Conservation (phyloP, 2,797 vertebrate species). For the Acropternis orthonyx region DNA sequence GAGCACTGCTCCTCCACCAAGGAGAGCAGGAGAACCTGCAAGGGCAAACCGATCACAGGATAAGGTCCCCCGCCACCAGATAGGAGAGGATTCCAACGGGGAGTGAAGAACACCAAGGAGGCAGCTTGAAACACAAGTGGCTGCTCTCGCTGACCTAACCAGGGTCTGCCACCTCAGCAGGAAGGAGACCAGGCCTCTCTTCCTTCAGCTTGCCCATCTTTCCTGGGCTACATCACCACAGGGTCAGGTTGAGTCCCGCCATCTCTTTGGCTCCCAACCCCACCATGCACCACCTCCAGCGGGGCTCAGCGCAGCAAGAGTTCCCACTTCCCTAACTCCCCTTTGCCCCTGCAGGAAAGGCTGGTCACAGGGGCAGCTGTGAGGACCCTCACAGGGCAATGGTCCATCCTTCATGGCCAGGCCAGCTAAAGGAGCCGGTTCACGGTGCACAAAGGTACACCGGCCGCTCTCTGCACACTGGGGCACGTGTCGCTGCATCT, state of each 20-base stretch:
- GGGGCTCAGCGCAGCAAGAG: neutral
- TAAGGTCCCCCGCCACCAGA: neutral
- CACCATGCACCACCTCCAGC: neutral
- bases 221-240: neutral
- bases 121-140: fast-evolving
- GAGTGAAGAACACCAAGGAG: neutral
- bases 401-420: neutral
- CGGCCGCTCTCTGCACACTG: fast-evolving
- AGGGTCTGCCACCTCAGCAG: neutral
- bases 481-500: fast-evolving
- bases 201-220: neutral
- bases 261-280: neutral
- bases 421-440: neutral
- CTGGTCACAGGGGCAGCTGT: neutral
- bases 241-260: neutral
- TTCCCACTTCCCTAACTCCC: neutral
- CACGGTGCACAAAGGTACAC: fast-evolving
- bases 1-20: neutral
- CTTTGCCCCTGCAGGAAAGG: fast-evolving
- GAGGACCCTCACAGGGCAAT: neutral
- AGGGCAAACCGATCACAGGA: neutral
- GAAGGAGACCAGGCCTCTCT: neutral
- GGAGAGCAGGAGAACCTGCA: neutral
- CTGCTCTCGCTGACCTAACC: neutral
- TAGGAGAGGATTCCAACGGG: neutral